Base-by-base conservation (phyloP, 2,888 invertebrate species). In the Julus scandinavius region DNA sequence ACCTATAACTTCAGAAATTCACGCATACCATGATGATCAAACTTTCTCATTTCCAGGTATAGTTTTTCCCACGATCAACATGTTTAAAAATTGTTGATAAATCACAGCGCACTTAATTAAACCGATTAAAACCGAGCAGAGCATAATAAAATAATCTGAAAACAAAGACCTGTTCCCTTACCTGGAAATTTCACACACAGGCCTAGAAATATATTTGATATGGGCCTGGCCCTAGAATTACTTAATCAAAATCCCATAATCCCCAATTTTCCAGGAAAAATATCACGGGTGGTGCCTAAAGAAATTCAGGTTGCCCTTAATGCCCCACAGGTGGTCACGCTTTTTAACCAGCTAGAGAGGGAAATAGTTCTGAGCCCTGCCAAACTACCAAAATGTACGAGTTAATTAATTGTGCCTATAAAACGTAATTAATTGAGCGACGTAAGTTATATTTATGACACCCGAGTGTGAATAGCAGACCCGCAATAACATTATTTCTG, bases 331-430 rank as follows among this genome's bases (percentile, higher is more conserved):
- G 72, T 72, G 72, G 72, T 72, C 72, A 72, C 29, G 72, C 72
- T 72, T 72, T 63, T 63, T 72, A 72, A 72, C n/a, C 29, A 29
- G 72, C 11, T 29, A 72, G 29, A 29, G 41, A 45, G 29, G 72
- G 29, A 2, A 20, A 72, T 72, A 72, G 20, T 72, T 72, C 72
- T n/a, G n/a, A 72, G 29, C n/a, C 20, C 72, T 72, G 72, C 72
- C 72, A 72, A 72, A 72, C 72, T 72, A 5, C 29, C 72, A n/a
- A n/a, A 72, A 29, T 20, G 29, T 29, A 72, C 72, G n/a, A 72
- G 72, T 72, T 72, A 72, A 72, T 72, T 72, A 72, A 72, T 72
- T 72, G 72, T 72, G 72, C 72, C 72, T 72, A 72, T 72, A 72
- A 72, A 72, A 72, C 72, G 72, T 72, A 72, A 72, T 72, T 72